phyloP scores from a whole-genome alignment of 2,113 vertebrate species.

The Odobenus rosmarus region DNA sequence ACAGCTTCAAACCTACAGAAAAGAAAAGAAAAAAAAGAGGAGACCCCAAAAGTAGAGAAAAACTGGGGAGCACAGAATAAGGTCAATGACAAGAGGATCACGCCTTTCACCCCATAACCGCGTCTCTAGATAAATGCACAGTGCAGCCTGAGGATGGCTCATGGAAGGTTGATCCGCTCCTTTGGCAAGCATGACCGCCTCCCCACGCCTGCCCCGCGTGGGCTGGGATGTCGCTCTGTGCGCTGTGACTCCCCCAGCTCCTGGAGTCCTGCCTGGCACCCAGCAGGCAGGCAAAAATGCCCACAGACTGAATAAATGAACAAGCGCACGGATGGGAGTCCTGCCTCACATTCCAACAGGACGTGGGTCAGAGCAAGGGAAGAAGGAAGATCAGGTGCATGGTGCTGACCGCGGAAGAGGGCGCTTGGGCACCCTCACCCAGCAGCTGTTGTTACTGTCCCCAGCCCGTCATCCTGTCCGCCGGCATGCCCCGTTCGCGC shows the following conservation, averaged over 20 bases:
- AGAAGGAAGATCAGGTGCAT: neutral
- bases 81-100: neutral
- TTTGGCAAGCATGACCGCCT: neutral
- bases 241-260: neutral
- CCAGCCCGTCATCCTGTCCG: neutral
- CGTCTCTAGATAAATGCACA: neutral
- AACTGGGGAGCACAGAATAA: neutral
- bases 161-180: neutral
- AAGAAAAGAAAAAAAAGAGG: neutral
- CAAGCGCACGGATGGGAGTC: neutral
- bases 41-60: neutral
- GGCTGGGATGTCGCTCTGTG: neutral
- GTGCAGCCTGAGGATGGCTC: neutral
- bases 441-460: neutral
- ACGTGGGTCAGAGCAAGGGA: neutral
- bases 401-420: rapidly evolving
- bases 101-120: rapidly evolving
- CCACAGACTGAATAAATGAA: neutral
- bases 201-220: neutral
- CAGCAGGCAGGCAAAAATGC: neutral
- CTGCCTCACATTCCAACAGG: too few relatives aligned
- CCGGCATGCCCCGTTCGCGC: rapidly evolving
- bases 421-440: neutral
- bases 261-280: neutral
- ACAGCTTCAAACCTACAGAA: neutral